These are phyloP conservation scores for Aplysina aerophoba DNA, from an alignment of 37 sponge, comb jelly and placozoan genomes.

Conservation along the genomic window DNA sequence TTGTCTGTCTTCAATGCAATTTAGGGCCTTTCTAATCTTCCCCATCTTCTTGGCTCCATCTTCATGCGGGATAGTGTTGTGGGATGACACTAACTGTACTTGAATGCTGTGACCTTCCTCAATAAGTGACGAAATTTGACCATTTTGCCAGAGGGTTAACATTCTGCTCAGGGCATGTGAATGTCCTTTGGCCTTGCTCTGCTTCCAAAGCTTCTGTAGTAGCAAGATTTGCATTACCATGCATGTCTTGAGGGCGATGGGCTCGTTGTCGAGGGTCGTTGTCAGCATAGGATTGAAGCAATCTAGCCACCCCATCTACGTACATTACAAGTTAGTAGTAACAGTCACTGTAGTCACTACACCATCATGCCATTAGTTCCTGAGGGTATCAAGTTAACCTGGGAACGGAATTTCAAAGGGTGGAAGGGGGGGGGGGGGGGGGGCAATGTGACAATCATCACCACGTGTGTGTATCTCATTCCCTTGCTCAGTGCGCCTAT, in stretches of 20 bases:
- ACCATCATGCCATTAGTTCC: too few species aligned
- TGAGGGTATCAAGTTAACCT: too few species aligned
- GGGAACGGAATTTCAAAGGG: too few species aligned
- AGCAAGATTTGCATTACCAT: not conserved
- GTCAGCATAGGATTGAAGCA: not conserved
- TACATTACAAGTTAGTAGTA: too few species aligned
- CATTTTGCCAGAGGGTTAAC: not conserved
- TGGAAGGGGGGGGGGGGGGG: too few species aligned
- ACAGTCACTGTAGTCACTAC: too few species aligned
- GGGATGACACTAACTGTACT: not conserved
- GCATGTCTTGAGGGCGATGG: not conserved
- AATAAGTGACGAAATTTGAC: not conserved
- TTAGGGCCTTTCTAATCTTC: not conserved
- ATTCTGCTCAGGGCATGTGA: not conserved
- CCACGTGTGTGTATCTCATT: not conserved
- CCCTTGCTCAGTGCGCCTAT: not conserved
- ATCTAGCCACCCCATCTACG: not conserved
- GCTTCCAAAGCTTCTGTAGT: not conserved
- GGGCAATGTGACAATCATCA: too few species aligned
- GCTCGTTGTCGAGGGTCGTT: not conserved
- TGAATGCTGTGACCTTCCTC: conserved; percentile 4
- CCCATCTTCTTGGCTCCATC: not conserved
- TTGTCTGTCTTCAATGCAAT: not conserved
- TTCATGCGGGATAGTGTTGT: not conserved
- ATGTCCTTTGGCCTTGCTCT: not conserved